Base-by-base conservation (phyloP, 2,888 invertebrate genomes). In the Ochropleura plecta region DNA sequence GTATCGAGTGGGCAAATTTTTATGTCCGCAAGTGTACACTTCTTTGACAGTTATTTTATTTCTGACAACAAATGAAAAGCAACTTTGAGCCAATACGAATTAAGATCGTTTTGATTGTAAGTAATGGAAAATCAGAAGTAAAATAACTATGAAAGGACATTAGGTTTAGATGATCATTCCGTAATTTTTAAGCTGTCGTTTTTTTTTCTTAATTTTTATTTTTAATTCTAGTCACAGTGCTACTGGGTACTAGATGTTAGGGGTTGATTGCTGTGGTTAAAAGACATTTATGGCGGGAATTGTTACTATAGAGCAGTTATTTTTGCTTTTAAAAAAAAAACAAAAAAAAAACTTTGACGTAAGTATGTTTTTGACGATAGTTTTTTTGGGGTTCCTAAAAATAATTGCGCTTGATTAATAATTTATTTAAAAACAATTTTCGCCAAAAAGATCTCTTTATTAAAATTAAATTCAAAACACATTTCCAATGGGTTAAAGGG, bases 141-240 rank as follows among this genome's bases (percentile, higher is more conserved):
- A 62, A 62, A 62, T 62, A 62, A 44, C 14, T 44, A 7, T 62
- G 62, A 44, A 44, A 44, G 62, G 4, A 20, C n/a, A 20, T 44
- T 62, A 89, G 78, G 79, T 80, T 79, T 80, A 89, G 83, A 83
- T 73, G 46, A 86, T 90, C 91, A 90, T 91, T 91, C 91, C 90
- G 85, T 88, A 85, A 80, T 86, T 76, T 82, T 79, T 79, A 83
- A 86, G 81, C 83, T 84, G 78, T 83, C 71, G 48, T 62, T 85
- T 86, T 55, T 87, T 87, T 85, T 84, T 85, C 75, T 82, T 88
- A 85, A 88, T 89, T 88, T 88, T 90, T 85, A 81, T 86, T 88
- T 88, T 89, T 90, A 92, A 92, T 92, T 93, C 95, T 96, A 96
- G 95, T 95, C 95, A 95, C 93, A 93, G 93, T 94, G 87, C 87